Base-by-base conservation (phyloP, 2,797 vertebrate species). In the Rachycentron canadum region DNA sequence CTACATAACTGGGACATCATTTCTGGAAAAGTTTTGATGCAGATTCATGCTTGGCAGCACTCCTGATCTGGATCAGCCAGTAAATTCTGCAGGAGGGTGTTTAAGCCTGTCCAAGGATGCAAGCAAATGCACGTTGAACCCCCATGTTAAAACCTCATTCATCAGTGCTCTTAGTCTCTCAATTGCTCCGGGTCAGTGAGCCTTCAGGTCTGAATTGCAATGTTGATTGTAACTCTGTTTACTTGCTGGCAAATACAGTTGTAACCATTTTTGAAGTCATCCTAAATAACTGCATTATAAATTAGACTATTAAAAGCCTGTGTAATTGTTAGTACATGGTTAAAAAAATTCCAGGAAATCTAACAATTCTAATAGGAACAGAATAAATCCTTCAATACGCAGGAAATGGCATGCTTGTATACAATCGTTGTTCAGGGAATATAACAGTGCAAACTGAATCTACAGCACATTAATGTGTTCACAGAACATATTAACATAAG, bases 401-500 rank as follows among this genome's bases (percentile, higher is more conserved):
- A 41, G 34, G 4, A 10, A n/a, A 47, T 7, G 8, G 43, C 7
- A 9, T 6, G n/a, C 17, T 8, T 23, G 6, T 23, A 28, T 43
- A 8, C 45, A n/a, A n/a, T n/a, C n/a, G n/a, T 57, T 53, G 26
- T 49, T 32, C 16, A 5, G 23, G 66, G 47, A 65, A 40, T 30
- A n/a, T 58, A 34, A 21, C 25, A 69, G 25, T 40, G 7, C 40
- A 23, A 41, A 26, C 7, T 65, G 19, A 76, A 13, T 14, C 34
- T 40, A 49, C 63, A 52, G 40, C 13, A 36, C 50, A 19, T 36
- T 38, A 66, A 52, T 21, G 7, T 45, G 23, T 57, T 11, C 36
- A 26, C 28, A 50, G 19, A 53, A 55, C 72, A 61, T 65, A 47
- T 61, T 70, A 69, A 40, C 13, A 25, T 65, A 50, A 72, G 38